Conservation (phyloP, 2,113 vertebrate genomes). For the human region DNA sequence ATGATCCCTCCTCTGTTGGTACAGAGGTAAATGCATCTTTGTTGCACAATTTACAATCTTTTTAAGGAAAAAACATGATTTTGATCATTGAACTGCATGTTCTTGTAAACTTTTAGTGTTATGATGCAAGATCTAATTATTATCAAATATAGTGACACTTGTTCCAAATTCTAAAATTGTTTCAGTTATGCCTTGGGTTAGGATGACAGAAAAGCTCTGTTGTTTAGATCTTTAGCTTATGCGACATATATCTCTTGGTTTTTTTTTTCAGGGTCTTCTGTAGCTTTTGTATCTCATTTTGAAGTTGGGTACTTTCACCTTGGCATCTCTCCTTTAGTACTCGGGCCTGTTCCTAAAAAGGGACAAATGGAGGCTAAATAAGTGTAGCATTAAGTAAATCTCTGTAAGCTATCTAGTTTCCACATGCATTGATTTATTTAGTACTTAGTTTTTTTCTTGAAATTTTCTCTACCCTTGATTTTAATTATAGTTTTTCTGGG, state of each 20-base stretch:
- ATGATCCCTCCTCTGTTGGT: neutral
- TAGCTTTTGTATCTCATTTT: neutral
- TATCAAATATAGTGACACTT: neutral
- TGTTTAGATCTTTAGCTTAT: conserved; percentile 33
- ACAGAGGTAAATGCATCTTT: neutral
- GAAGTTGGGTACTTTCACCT: neutral
- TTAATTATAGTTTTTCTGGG: neutral
- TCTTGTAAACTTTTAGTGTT: neutral
- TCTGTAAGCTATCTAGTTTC: neutral
- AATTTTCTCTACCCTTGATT: neutral
- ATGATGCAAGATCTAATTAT: neutral
- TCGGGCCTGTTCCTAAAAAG: conserved; percentile 35
- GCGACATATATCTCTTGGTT: rapidly evolving
- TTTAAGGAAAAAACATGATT: neutral
- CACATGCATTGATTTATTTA: neutral
- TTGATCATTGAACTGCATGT: neutral
- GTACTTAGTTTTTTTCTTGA: conserved; percentile 19
- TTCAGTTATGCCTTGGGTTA: neutral
- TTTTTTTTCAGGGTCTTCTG: rapidly evolving
- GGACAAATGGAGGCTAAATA: neutral
- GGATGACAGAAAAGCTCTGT: neutral
- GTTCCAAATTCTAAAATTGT: neutral
- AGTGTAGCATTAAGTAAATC: neutral
- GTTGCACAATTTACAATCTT: neutral
- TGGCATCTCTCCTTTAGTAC: conserved; percentile 55